Evolutionary conservation across 2,797 vertebrate genomes (phyloP).

Genomic region (Rousettus madagascariensis): DNA sequence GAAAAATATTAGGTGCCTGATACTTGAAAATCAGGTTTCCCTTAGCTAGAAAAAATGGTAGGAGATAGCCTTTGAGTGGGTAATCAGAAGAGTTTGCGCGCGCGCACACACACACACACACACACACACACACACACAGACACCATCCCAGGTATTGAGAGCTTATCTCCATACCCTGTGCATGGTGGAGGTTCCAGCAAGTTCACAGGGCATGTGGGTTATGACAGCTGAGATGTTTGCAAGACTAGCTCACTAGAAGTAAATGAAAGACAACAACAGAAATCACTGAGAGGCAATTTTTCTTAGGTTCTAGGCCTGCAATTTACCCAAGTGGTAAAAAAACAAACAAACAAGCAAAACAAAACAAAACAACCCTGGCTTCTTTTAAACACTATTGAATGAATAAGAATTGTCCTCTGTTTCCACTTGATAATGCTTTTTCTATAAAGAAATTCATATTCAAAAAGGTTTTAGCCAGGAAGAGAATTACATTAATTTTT

Average conservation of each 20-base stretch:
- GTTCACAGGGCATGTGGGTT: neutral
- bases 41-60: neutral
- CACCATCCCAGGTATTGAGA: neutral
- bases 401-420: neutral
- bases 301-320: neutral
- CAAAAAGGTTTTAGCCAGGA: neutral
- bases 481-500: constrained; percentile 46
- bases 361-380: neutral
- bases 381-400: neutral
- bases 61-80: neutral
- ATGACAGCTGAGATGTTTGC: neutral
- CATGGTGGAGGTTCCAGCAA: neutral
- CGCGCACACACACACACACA: neutral
- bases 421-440: constrained; percentile 2
- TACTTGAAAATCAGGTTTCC: neutral
- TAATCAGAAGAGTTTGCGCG: neutral
- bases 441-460: constrained; percentile 3
- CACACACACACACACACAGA: neutral
- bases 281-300: neutral
- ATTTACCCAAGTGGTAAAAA: neutral
- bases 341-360: neutral
- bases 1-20: neutral
- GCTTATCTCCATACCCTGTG: neutral
- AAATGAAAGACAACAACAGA: neutral
- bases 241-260: neutral